Percentiles rank a stretch among this genome's conserved stretches.
phyloP scores from a whole-genome alignment of 2,888 invertebrate species.

The Drosophila seclusa region DNA sequence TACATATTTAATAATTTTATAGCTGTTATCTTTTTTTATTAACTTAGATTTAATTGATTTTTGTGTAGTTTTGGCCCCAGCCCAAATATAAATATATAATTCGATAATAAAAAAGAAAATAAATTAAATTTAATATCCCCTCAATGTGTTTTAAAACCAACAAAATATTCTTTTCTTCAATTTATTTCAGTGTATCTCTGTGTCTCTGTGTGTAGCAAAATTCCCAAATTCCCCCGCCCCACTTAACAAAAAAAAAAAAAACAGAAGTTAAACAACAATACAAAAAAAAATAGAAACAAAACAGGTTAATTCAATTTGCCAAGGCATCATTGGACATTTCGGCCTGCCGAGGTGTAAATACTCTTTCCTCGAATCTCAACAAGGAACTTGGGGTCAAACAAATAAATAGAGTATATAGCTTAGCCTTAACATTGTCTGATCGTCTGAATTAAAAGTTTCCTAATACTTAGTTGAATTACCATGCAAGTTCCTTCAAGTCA shows the following conservation, averaged over 20 bases:
- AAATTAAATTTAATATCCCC: conserved; percentile 40
- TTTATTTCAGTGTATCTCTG: conserved; percentile 81
- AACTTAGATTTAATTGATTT: not conserved
- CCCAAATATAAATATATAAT: conserved; percentile 10
- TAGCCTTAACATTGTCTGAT: not conserved
- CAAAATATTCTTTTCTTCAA: conserved; percentile 69
- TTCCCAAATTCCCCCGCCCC: conserved; percentile 56
- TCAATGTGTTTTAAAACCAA: conserved; percentile 64
- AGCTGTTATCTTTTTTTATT: not conserved
- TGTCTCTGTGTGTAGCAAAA: conserved; percentile 76
- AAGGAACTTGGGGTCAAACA: not conserved
- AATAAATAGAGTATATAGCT: not conserved
- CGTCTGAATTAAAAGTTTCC: not conserved
- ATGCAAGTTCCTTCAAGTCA: not conserved
- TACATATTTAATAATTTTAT: not conserved
- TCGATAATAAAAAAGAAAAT: conserved; percentile 3
- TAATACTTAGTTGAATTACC: not conserved
- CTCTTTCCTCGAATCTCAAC: conserved; percentile 5
- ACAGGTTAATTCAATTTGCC: conserved; percentile 9
- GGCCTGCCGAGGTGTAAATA: conserved; percentile 39
- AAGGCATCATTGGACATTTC: conserved; percentile 3
- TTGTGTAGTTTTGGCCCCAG: conserved; percentile 20
- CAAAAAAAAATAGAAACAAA: conserved; percentile 27
- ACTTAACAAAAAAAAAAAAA: conserved; percentile 29
- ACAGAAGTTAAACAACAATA: conserved; percentile 22